Base-by-base conservation (phyloP, 2,888 invertebrate genomes). In the Scelioninae gen. 2 region DNA sequence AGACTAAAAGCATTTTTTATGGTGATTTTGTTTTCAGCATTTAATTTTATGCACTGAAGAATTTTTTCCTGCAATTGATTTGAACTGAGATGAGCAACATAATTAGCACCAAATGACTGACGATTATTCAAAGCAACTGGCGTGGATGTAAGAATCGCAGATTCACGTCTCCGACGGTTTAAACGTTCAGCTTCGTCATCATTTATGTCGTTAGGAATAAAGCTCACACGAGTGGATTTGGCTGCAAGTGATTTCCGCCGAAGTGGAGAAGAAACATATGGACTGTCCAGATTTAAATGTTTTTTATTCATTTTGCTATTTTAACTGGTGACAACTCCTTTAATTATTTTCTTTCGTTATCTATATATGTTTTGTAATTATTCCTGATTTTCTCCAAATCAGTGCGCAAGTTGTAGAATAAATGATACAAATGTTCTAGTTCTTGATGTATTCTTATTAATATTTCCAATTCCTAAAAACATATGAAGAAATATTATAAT, bases 1-100 rank as follows among this genome's bases (percentile, higher is more conserved):
- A 96, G 87, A 76, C 91, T 92, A 90, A 96, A 97, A 0, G 95
- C 96, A 89, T 96, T 96, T 82, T 95, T 95, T 57, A 91, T 89
- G 80, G 91, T 95, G 78, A 97, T 93, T 91, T 96, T 96, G 55
- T 85, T 85, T 65, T 85, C 83, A 0, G 81, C 68, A 25, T 73
- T 80, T 1, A 85, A 73, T 53, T 84, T 81, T 31, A 85, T 81
- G 37, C 85, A 85, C 11, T 83, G 78, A 1, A 78, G 73, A n/a
- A 84, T 80, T 9, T 80, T 79, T 43, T 83, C 81, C 0, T 67
- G 65, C 28, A 85, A 78, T 61, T 84, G 81, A 0, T 77, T 71
- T 0, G 48, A 39, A 2, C 82, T 75, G 41, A 85, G 71, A 15
- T 80, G 75, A 0, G 78, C 69, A 6, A 82, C 35, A 2, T 75